These are phyloP conservation scores for Caenorhabditis zanzibari DNA, from an alignment of 2,888 invertebrate species.

Conservation along the genomic window DNA sequence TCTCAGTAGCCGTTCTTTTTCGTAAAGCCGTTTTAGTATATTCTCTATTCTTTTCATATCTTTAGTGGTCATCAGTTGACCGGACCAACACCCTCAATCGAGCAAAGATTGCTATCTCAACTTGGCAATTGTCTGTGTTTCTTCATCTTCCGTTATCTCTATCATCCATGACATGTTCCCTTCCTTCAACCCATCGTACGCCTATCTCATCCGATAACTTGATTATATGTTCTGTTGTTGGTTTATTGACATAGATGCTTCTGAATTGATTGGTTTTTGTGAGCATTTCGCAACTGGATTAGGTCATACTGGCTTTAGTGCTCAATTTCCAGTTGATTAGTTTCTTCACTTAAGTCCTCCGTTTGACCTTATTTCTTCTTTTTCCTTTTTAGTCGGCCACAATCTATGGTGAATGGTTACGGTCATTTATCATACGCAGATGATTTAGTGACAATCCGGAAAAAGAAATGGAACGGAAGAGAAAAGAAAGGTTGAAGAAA, in stretches of 20 bases:
- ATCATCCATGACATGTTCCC: no score
- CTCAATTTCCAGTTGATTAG: constrained; percentile 19
- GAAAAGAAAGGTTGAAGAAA: neutral
- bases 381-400: neutral
- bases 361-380: constrained; percentile 1
- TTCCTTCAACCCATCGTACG: constrained; percentile 10
- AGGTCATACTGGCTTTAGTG: neutral
- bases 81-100: constrained; percentile 27
- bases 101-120: constrained; percentile 46
- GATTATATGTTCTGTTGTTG: constrained; percentile 34
- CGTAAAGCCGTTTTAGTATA: constrained; percentile 17
- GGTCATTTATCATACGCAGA: constrained; percentile 51
- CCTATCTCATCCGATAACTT: constrained; percentile 45
- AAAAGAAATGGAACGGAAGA: constrained; percentile 21
- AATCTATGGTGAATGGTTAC: constrained; percentile 15
- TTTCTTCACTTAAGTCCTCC: neutral
- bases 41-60: constrained; percentile 22
- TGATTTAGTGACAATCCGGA: constrained; percentile 54
- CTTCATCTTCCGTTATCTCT: constrained; percentile 1
- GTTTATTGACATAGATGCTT: constrained; percentile 18
- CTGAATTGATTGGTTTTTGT: constrained; percentile 21
- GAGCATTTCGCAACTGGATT: constrained; percentile 5
- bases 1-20: neutral
- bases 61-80: constrained; percentile 39
- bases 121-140: constrained; percentile 18